These are phyloP conservation scores for Pelodytes ibericus DNA, from an alignment of 2,797 vertebrate species.

Conservation along the genomic window DNA sequence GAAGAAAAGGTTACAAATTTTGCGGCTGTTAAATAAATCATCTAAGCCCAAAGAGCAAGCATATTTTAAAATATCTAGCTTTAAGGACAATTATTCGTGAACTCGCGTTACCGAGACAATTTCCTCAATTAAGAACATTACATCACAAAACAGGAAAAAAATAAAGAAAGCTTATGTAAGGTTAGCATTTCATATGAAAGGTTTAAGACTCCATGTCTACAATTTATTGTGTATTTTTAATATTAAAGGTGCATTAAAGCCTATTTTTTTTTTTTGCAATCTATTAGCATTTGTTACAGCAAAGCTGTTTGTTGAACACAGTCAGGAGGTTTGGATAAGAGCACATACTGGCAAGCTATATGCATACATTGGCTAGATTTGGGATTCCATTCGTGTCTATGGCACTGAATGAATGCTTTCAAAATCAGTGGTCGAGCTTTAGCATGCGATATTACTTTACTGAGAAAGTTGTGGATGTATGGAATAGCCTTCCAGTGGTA, in stretches of 20 bases:
- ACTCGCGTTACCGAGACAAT: not conserved
- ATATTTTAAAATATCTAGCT: constrained; percentile 35
- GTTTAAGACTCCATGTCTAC: not conserved
- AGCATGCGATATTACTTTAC: too few relatives aligned
- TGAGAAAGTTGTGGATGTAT: too few relatives aligned
- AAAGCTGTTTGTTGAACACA: too few relatives aligned
- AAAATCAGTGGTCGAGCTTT: too few relatives aligned
- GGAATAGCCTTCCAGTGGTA: too few relatives aligned
- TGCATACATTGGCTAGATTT: too few relatives aligned
- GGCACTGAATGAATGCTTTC: too few relatives aligned
- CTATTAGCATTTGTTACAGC: too few relatives aligned
- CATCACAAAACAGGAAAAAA: not conserved
- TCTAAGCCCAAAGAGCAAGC: constrained; percentile 44
- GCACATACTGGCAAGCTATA: too few relatives aligned
- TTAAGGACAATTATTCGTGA: constrained; percentile 24
- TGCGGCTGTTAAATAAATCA: constrained; percentile 54
- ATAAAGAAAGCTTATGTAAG: not conserved
- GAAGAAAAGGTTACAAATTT: constrained; percentile 55
- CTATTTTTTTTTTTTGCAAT: not conserved
- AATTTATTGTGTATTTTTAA: not conserved
- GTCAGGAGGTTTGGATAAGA: too few relatives aligned
- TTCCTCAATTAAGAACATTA: constrained; percentile 7
- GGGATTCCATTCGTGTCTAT: too few relatives aligned
- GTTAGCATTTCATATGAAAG: not conserved
- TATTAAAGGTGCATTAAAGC: not conserved